Evolutionary conservation across 2,797 vertebrate genomes (phyloP), one percentile per base, ranked within the genome.

Genomic region (Thaleichthys pacificus): DNA sequence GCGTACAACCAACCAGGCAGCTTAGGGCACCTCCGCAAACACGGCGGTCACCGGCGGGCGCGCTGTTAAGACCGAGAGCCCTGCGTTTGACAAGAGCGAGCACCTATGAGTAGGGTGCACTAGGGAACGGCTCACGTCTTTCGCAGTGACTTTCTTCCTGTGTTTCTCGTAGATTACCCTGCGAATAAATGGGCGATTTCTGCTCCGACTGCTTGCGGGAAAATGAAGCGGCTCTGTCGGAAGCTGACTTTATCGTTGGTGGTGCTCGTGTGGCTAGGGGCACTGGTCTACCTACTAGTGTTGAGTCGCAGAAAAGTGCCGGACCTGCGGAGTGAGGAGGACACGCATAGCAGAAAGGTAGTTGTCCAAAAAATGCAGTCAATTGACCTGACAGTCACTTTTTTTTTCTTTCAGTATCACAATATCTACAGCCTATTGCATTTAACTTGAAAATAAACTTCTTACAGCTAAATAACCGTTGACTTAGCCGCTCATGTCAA

Each of bases 181-280:
- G 9, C 42, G 3, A 62, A 58, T 61, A 56, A 65, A 42, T 71
- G 68, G 71, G 68, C 68, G 42, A 62, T 69, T 5, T 61, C 57
- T 35, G 28, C 22, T 56, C 61, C 30, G 21, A 54, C 51, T 58
- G 68, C 42, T 71, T 49, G 35, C 61, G 38, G 24, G 68, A 84
- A 79, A 60, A 87, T 87, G 85, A 87, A 84, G 74, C 81, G 82
- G 82, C 69, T 85, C 64, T 79, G 73, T 64, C 81, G 84, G 54
- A 87, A 78, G 78, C 79, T 85, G 68, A 77, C 70, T 75, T 72
- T 83, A 38, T 79, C 81, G 8, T 49, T 77, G n/a, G 81, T 84
- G 15, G 80, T 73, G 54, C 60, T 87, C 5, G 79, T 85, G 70
- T 85, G 84, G 86, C 32, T 85, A 30, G 84, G 77, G 28, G 86